A percentile compares a stretch with the other conserved stretches of the same genome.
These are phyloP conservation scores for Dermatophagoides farinae DNA, from an alignment of 1,140 invertebrate genomes.

Conservation along the genomic window DNA sequence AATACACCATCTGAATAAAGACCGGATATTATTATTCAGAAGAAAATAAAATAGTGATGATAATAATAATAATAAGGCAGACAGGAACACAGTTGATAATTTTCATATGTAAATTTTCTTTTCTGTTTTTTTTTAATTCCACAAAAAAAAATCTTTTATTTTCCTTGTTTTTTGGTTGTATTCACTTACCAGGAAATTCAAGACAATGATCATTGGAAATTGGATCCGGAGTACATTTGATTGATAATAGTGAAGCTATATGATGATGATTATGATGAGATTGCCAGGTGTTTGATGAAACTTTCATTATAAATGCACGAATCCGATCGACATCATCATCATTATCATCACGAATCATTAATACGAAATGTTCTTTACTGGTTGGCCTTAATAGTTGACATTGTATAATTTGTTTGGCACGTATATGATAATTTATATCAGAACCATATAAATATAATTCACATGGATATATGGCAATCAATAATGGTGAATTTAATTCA, in stretches of 20 bases:
- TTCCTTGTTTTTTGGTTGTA: no score
- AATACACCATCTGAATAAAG: no score
- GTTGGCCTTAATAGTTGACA: not conserved
- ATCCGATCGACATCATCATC: not conserved
- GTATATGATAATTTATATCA: not conserved
- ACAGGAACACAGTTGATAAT: no score
- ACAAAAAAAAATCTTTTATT: no score
- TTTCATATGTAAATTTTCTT: no score
- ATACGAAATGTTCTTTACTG: not conserved
- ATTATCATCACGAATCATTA: not conserved
- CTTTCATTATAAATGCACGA: not conserved
- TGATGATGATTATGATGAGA: slow-evolving; percentile 44
- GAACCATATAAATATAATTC: not conserved
- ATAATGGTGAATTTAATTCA: not conserved
- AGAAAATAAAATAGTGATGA: no score
- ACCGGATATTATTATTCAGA: no score
- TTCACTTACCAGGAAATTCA: slow-evolving; percentile 48
- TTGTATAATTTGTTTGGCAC: not conserved
- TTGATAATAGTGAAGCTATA: slow-evolving; percentile 51
- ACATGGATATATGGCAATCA: not conserved
- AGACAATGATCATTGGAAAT: slow-evolving; percentile 17
- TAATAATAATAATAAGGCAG: no score
- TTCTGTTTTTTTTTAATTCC: no score
- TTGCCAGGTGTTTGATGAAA: no score
- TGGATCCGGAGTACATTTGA: slow-evolving; percentile 42